phyloP scores from a whole-genome alignment of 1,140 invertebrate species.

The Matsumurasca onukii region DNA sequence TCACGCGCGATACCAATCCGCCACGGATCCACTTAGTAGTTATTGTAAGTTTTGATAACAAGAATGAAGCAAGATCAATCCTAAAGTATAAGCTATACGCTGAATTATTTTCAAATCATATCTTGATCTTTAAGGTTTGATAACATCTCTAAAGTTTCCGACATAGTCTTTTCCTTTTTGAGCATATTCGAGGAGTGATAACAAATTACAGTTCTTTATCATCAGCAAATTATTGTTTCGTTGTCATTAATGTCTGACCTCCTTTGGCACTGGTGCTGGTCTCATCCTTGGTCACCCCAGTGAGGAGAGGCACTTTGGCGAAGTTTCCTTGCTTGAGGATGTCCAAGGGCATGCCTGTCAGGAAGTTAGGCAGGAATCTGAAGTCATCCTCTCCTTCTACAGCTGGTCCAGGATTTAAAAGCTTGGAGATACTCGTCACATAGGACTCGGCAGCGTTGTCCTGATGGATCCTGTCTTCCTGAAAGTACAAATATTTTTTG shows the following conservation, averaged over 20 bases:
- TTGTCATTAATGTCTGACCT: constrained; percentile 25
- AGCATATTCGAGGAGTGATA: no score
- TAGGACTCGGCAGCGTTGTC: constrained; percentile 50
- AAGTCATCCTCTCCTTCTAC: constrained; percentile 62
- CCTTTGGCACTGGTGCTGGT: constrained; percentile 61
- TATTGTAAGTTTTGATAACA: no score
- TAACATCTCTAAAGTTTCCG: no score
- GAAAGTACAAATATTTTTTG: constrained; percentile 22
- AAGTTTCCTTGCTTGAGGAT: constrained; percentile 55
- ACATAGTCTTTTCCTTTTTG: no score
- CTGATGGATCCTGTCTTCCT: constrained; percentile 43
- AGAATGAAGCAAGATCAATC: no score
- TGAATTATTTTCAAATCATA: no score
- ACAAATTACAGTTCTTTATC: no score
- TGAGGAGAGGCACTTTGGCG: constrained; percentile 63
- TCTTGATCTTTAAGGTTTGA: no score
- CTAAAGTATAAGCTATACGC: no score
- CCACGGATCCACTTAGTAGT: no score
- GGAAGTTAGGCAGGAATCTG: constrained; percentile 46
- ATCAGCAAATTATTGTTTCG: no score
- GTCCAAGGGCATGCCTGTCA: constrained; percentile 41
- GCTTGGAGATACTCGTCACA: constrained; percentile 46
- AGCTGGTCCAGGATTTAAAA: constrained; percentile 55
- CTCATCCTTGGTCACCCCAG: constrained; percentile 69
- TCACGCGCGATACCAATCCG: no score